These are phyloP conservation scores for Uropetala carovei DNA, from an alignment of 2,888 invertebrate species.

Conservation along the genomic window DNA sequence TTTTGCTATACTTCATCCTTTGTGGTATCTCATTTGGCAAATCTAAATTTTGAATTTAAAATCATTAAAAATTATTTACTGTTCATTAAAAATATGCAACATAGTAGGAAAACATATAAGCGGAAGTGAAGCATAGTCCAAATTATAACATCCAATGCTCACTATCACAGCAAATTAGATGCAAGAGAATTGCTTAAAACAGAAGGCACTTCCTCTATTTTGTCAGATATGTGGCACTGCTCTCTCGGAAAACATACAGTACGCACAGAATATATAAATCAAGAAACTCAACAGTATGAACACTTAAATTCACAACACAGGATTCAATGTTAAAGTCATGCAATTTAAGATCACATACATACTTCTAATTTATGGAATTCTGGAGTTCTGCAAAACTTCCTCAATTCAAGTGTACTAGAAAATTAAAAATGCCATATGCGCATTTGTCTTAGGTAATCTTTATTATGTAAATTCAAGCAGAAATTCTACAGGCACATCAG, in stretches of 20 bases:
- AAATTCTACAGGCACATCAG: constrained; percentile 31
- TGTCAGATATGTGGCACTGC: constrained; percentile 64
- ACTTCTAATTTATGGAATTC: constrained; percentile 47
- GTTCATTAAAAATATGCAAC: constrained; percentile 36
- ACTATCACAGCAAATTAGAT: constrained; percentile 53
- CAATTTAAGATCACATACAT: constrained; percentile 50
- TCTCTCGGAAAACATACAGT: constrained; percentile 58
- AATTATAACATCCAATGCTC: constrained; percentile 22
- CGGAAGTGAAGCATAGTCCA: constrained; percentile 14
- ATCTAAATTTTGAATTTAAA: constrained; percentile 21
- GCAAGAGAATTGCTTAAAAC: constrained; percentile 50
- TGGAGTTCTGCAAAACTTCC: constrained; percentile 41
- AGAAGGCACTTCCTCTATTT: constrained; percentile 63
- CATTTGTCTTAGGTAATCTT: constrained; percentile 46
- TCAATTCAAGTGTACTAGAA: not conserved
- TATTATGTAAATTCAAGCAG: constrained; percentile 37
- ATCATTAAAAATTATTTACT: constrained; percentile 14
- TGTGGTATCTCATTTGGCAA: constrained; percentile 42
- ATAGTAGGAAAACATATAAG: not conserved
- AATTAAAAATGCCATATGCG: constrained; percentile 34
- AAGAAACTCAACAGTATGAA: constrained; percentile 39
- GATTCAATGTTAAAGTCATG: constrained; percentile 42
- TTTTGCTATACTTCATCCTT: constrained; percentile 48
- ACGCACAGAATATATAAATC: constrained; percentile 51
- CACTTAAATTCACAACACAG: constrained; percentile 52